phyloP scores from a whole-genome alignment of 2,797 vertebrate genomes.

The Lepus townsendii region DNA sequence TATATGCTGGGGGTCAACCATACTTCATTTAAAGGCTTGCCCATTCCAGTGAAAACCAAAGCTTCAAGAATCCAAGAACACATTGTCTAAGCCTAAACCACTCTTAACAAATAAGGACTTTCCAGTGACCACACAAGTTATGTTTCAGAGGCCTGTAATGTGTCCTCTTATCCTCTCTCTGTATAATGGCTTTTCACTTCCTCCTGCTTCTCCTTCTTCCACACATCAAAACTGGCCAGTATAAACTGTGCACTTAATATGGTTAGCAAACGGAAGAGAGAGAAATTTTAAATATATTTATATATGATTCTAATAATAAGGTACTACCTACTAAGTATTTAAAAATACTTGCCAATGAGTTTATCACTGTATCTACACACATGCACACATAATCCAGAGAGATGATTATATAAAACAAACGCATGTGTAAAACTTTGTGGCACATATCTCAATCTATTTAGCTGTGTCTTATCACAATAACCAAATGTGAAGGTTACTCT shows the following conservation, averaged over 20 bases:
- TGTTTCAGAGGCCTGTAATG: slow-evolving; percentile 32
- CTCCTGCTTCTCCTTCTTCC: neutral
- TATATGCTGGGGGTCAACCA: slow-evolving; percentile 76
- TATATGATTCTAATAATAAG: slow-evolving; percentile 20
- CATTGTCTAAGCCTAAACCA: slow-evolving; percentile 77
- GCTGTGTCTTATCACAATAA: slow-evolving; percentile 39
- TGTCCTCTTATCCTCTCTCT: neutral
- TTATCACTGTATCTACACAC: neutral
- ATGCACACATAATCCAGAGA: neutral
- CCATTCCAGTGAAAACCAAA: slow-evolving; percentile 75
- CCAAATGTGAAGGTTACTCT: neutral
- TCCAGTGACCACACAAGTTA: slow-evolving; percentile 69
- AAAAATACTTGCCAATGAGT: neutral
- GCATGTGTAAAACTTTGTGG: neutral
- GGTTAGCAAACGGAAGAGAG: neutral
- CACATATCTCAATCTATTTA: neutral
- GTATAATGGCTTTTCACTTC: neutral
- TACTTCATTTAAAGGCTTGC: slow-evolving; percentile 74
- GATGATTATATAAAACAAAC: neutral
- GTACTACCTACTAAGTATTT: slow-evolving; percentile 22
- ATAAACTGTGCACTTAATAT: neutral
- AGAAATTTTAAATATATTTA: neutral
- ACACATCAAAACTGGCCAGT: neutral
- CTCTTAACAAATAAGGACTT: slow-evolving; percentile 79
- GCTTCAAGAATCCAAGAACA: slow-evolving; percentile 76